These are phyloP conservation scores for Sebastes fasciatus DNA, from an alignment of 2,113 vertebrate species.

Conservation along the genomic window DNA sequence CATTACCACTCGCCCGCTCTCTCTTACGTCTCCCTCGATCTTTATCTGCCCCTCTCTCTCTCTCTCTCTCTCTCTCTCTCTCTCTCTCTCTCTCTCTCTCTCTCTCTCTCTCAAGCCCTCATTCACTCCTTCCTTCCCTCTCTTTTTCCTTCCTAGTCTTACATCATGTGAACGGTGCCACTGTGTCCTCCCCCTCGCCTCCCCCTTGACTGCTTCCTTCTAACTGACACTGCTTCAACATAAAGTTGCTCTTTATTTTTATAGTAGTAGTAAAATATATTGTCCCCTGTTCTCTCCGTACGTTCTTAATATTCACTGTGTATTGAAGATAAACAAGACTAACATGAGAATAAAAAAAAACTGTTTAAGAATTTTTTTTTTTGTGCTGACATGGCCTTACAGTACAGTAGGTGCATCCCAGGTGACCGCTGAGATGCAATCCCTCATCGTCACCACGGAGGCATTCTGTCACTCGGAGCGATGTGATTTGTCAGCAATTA, in stretches of 20 bases:
- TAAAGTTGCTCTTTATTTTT: neutral
- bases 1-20: constrained; percentile 63
- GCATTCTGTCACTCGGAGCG: constrained; percentile 38
- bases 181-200: neutral
- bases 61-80: constrained; percentile 24
- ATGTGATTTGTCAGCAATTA: constrained; percentile 63
- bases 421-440: constrained; percentile 41
- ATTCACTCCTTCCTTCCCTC: neutral
- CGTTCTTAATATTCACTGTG: neutral
- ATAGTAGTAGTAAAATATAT: neutral
- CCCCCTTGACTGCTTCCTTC: neutral
- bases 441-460: constrained; percentile 36
- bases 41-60: constrained; percentile 17
- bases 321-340: neutral
- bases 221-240: neutral
- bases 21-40: constrained; percentile 25
- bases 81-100: constrained; percentile 2
- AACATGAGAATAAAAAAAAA: neutral
- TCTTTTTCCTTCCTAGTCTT: constrained; percentile 21
- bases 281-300: neutral
- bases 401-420: constrained; percentile 20
- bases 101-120: constrained; percentile 9
- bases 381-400: constrained; percentile 43
- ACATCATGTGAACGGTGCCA: constrained; percentile 17
- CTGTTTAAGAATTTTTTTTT: neutral